Evolutionary conservation across 1,140 invertebrate species (phyloP), one percentile per base, ranked within the genome.

Genomic region (Drosophila kanapiae): DNA sequence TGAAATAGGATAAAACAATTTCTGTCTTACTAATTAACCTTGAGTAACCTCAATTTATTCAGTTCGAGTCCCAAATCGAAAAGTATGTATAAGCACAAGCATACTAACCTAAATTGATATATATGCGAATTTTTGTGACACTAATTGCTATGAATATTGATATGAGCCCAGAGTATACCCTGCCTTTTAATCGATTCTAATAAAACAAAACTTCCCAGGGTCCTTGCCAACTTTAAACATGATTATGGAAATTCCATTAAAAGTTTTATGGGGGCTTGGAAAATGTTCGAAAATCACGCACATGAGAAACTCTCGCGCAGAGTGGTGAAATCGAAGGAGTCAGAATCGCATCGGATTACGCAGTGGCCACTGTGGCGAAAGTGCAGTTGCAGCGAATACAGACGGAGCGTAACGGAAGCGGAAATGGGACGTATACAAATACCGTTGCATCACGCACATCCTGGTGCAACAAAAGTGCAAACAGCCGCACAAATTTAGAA

Each of bases 361-460:
- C 65, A 79, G 72, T 48, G 45, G 59, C 47, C 16, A 35, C 51
- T 31, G 38, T 40, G 47, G 57, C 7, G 9, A 57, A 69, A 54
- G 1, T 67, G 83, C 61, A 72, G 68, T 49, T 63, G 80, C 68
- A 76, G 47, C 40, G 33, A 9, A 43, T 38, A 23, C 11, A n/a
- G 38, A 14, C 48, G 14, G 27, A n/a, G 14, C 31, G 42, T 51
- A 72, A 40, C 84, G 84, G 84, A 87, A 64, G 47, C 69, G 84
- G 80, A 88, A 87, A 83, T 80, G 77, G 78, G 84, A 87, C 53
- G 69, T 78, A 80, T 75, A 88, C 87, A 88, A 87, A 84, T 78
- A 64, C 78, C 49, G 80, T 49, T 58, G 49, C 67, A 54, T 57
- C 84, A 87, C 84, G 83, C 83, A 87, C 68, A 87, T 88, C 61